Evolutionary conservation across 2,888 invertebrate species (phyloP).

Genomic region (Gortyna flavago): DNA sequence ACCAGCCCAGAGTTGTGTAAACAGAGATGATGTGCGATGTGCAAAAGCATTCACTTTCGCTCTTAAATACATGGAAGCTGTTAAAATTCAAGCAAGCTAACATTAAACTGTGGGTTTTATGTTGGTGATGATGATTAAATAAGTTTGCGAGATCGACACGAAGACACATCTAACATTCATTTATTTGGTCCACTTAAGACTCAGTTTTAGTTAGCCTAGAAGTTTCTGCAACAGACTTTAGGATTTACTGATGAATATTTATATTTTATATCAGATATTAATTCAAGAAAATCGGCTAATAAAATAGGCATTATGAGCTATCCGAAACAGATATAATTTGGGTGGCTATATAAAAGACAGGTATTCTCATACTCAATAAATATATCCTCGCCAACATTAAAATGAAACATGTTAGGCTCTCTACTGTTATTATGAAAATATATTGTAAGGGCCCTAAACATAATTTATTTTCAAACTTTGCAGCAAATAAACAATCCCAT

Average conservation of each 20-base stretch:
- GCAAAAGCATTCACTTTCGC: slow-evolving; percentile 58
- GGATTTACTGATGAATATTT: background rate
- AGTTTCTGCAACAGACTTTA: background rate
- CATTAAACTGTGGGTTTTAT: slow-evolving; percentile 36
- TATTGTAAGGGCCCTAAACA: slow-evolving; percentile 20
- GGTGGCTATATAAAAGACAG: background rate
- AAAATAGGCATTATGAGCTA: background rate
- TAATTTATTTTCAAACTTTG: slow-evolving; percentile 31
- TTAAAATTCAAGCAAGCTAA: slow-evolving; percentile 45
- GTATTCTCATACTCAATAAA: slow-evolving; percentile 15
- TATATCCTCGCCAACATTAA: slow-evolving; percentile 10
- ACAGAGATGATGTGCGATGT: slow-evolving; percentile 31
- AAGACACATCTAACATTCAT: slow-evolving; percentile 24
- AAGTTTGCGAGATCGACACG: slow-evolving; percentile 24
- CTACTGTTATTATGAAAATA: slow-evolving; percentile 24
- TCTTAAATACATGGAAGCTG: slow-evolving; percentile 47
- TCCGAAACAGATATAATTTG: background rate
- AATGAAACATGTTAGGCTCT: slow-evolving; percentile 4
- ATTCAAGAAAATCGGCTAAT: background rate
- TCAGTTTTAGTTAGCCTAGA: slow-evolving; percentile 2
- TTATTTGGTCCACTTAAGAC: slow-evolving; percentile 7
- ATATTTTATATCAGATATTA: background rate
- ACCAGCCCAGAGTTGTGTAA: slow-evolving; percentile 4
- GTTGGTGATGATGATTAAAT: slow-evolving; percentile 56
- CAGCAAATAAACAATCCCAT: slow-evolving; percentile 22